These are phyloP conservation scores for Fregata magnificens DNA, from an alignment of 2,113 vertebrate genomes.

Conservation along the genomic window DNA sequence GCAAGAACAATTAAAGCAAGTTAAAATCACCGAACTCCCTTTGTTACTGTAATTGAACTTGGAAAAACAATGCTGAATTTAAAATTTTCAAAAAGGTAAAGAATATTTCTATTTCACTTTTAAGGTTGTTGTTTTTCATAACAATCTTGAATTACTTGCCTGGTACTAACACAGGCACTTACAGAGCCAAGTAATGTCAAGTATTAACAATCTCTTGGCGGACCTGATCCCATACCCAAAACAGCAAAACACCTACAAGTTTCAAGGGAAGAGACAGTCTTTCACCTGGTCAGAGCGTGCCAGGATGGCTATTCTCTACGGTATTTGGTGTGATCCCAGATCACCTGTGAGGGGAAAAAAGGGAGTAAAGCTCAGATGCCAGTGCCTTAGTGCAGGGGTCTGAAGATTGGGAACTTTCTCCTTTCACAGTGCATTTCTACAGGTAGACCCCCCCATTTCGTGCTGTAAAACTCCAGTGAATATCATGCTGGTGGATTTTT, in stretches of 20 bases:
- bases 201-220: not conserved
- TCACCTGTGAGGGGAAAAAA: not conserved
- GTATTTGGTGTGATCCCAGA: not conserved
- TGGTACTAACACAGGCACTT: not conserved
- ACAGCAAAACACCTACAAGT: not conserved
- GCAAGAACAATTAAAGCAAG: not conserved
- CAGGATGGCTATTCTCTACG: not conserved
- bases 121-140: not conserved
- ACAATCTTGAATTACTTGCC: not conserved
- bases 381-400: not conserved
- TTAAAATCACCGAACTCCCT: not conserved
- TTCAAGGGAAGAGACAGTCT: not conserved
- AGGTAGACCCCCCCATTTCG: not conserved
- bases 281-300: not conserved
- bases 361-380: not conserved
- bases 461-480: not conserved
- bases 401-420: not conserved
- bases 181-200: not conserved
- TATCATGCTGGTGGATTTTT: not conserved
- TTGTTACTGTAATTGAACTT: not conserved
- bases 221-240: not conserved
- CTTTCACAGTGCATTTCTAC: not conserved
- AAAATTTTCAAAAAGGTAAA: not conserved
- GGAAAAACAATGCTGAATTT: not conserved
- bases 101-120: not conserved